These are phyloP conservation scores for Pyrgilauda ruficollis DNA, from an alignment of 2,113 vertebrate genomes.

Conservation along the genomic window DNA sequence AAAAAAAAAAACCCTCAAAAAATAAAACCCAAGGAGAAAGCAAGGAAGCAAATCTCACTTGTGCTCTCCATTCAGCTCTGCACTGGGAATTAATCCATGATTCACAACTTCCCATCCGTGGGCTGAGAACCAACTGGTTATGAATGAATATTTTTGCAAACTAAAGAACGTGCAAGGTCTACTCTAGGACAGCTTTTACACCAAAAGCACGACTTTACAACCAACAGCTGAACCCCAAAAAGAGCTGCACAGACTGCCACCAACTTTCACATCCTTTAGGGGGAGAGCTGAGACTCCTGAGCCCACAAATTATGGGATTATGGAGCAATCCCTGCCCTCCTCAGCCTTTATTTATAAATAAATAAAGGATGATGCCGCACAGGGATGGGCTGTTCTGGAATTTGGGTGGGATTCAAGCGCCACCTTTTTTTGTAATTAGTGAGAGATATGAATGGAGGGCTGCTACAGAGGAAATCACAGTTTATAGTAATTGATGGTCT, in stretches of 20 bases:
- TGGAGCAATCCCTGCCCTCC: background rate
- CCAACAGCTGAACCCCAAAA: rapidly evolving
- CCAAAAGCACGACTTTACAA: rapidly evolving
- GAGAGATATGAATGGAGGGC: background rate
- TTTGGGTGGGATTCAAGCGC: background rate
- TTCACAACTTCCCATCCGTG: background rate
- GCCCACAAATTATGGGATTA: too few relatives aligned
- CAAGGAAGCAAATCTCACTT: background rate
- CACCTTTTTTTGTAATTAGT: background rate
- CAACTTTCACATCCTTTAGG: too few relatives aligned
- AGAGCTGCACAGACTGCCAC: background rate
- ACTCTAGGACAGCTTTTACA: rapidly evolving
- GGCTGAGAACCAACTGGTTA: background rate
- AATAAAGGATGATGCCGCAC: background rate
- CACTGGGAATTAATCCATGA: background rate
- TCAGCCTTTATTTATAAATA: background rate
- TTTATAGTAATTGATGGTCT: background rate
- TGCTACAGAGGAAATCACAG: rapidly evolving
- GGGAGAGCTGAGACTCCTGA: background rate
- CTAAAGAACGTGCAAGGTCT: rapidly evolving
- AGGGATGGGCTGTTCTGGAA: background rate
- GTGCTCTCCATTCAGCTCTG: background rate
- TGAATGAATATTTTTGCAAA: background rate
- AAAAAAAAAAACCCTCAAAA: too few relatives aligned
- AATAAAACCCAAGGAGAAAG: too few relatives aligned